phyloP scores from a whole-genome alignment of 1,140 invertebrate species.

The Hermetia illucens region DNA sequence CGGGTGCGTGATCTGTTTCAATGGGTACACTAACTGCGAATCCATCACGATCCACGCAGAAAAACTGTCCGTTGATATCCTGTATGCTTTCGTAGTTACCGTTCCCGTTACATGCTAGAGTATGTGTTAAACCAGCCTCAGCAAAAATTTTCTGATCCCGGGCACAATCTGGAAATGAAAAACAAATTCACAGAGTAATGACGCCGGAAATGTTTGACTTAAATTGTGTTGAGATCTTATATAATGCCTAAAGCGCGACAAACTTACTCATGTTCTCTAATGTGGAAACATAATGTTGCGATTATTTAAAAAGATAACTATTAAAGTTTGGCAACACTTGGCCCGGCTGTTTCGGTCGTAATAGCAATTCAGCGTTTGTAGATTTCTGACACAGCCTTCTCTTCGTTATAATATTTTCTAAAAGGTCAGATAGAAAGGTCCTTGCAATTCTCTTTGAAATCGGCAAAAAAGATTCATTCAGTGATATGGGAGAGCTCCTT shows the following conservation, averaged over 20 bases:
- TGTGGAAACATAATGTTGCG: conserved; percentile 2
- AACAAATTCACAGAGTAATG: neutral
- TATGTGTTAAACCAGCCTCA: conserved; percentile 28
- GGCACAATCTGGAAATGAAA: conserved; percentile 36
- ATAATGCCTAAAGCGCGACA: conserved; percentile 24
- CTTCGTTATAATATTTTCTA: too few relatives aligned
- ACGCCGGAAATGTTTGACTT: neutral
- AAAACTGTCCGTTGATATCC: conserved; percentile 27
- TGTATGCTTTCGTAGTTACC: conserved; percentile 37
- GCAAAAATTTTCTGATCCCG: conserved; percentile 34
- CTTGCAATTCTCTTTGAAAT: too few relatives aligned
- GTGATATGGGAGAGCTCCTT: too few relatives aligned
- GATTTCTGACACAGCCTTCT: too few relatives aligned
- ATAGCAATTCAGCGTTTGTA: too few relatives aligned
- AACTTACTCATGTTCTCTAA: conserved; percentile 11
- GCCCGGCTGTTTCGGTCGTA: neutral
- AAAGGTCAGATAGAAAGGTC: too few relatives aligned
- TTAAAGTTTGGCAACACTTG: too few relatives aligned
- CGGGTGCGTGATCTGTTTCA: neutral
- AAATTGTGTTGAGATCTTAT: conserved; percentile 8
- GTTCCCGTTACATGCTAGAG: conserved; percentile 30
- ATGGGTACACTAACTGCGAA: conserved; percentile 19
- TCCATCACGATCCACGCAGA: conserved; percentile 39
- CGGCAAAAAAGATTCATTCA: too few relatives aligned
- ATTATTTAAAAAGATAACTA: conserved; percentile 4